Percentiles rank a stretch among this genome's conserved stretches.
Conservation (phyloP, 2,888 invertebrate genomes). For the Orchestes rusci region DNA sequence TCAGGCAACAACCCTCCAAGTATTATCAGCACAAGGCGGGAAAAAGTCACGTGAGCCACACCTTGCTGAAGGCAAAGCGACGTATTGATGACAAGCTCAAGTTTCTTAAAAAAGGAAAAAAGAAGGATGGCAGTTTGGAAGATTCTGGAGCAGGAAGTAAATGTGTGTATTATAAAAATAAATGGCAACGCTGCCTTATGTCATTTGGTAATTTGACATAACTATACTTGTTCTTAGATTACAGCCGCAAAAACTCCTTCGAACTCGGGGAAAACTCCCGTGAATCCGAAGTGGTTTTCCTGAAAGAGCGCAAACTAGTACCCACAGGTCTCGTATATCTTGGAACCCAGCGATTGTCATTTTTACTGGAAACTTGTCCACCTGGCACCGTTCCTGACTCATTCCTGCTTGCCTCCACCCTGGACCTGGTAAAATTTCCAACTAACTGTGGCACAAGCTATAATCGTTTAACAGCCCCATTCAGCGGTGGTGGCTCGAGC, state of each 20-base stretch:
- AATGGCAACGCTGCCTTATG: too few species aligned
- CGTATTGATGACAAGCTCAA: conserved; percentile 85
- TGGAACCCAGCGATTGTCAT: conserved; percentile 86
- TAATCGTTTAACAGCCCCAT: conserved; percentile 79
- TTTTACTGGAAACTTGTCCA: conserved; percentile 89
- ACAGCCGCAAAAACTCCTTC: conserved; percentile 74
- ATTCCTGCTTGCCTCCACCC: conserved; percentile 84
- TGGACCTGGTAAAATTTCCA: conserved; percentile 90
- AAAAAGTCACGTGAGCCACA: conserved; percentile 54
- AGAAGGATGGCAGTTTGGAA: conserved; percentile 82
- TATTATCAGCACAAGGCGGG: conserved; percentile 41
- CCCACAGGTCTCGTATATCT: conserved; percentile 69
- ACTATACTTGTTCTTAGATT: conserved; percentile 46
- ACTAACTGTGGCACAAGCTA: conserved; percentile 26
- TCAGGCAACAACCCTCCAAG: conserved; percentile 43
- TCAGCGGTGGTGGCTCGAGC: conserved; percentile 92
- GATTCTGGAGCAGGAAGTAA: conserved; percentile 73
- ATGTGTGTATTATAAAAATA: conserved; percentile 34
- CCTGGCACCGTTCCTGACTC: conserved; percentile 97
- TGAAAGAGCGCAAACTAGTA: conserved; percentile 82
- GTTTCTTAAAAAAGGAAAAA: conserved; percentile 76
- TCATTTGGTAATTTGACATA: too few species aligned
- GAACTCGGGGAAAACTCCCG: conserved; percentile 73
- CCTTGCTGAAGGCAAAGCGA: conserved; percentile 73
- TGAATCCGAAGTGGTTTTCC: conserved; percentile 80